Evolutionary conservation across 2,113 vertebrate species (phyloP), one percentile per base, ranked within the genome.

Genomic region (Neolamprologus modestus): DNA sequence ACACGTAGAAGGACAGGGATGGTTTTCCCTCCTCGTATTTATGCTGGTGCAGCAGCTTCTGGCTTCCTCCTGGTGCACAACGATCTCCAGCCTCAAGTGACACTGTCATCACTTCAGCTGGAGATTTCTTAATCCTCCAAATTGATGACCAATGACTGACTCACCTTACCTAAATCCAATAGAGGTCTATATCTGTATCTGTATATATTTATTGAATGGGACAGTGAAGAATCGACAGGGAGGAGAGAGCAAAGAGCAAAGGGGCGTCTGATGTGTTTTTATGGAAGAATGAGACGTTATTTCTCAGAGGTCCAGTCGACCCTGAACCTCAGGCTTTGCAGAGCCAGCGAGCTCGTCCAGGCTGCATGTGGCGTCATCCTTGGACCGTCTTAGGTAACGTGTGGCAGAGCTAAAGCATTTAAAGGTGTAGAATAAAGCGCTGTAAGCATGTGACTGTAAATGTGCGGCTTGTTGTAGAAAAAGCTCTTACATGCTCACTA

Each of bases 1-100:
- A 33, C 16, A 19, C 24, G 12, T 57, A 61, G 16, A 61, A 0
- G 57, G 28, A 61, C 57, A 1, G 57, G 57, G 1, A 61, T 3
- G 5, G 2, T 10, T 61, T 61, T 0, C 26, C 26, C 26, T 59
- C 26, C 26, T 31, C 8, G 8, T 59, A 16, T 17, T 31, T 31
- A 17, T 31, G 57, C 26, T 59, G 57, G 26, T 26, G 57, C 26
- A 4, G 26, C 26, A 31, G 26, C 13, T 59, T 31, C 55, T 31
- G 57, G 57, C 8, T 31, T 59, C 57, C 57, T 59, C 26, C 57
- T 59, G 57, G 5, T 59, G 57, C 26, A 59, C 57, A 31, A 28
- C 57, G 0, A 17, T 17, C 57, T 61, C 57, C 14, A 61, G 8
- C 26, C 57, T 61, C 26, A 61, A 31, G 57, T 1, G 57, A 61